A percentile compares a stretch with the other conserved stretches of the same genome.
These are phyloP conservation scores for Resseliella maxima DNA, from an alignment of 2,888 invertebrate genomes.

Conservation along the genomic window DNA sequence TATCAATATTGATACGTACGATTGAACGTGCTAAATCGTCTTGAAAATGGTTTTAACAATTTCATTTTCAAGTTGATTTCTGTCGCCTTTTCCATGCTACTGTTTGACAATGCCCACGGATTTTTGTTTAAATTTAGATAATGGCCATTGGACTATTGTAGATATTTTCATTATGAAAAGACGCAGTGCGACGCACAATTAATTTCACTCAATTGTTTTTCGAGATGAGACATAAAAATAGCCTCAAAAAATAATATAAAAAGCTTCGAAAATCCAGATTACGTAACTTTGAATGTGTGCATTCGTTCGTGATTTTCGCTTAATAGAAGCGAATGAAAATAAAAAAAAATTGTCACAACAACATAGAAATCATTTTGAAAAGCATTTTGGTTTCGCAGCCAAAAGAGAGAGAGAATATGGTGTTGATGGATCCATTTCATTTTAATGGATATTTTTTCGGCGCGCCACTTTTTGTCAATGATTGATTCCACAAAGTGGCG, in stretches of 20 bases:
- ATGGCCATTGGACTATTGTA: background rate
- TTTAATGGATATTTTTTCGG: slow-evolving; percentile 27
- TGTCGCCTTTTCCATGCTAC: background rate
- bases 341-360: background rate
- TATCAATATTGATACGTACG: slow-evolving; percentile 23
- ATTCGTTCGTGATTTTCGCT: background rate
- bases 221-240: background rate
- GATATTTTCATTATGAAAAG: background rate
- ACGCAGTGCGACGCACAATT: slow-evolving; percentile 40
- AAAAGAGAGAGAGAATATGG: too few species aligned
- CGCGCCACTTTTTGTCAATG: background rate
- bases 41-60: slow-evolving; percentile 49
- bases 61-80: slow-evolving; percentile 21
- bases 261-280: background rate
- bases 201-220: slow-evolving; percentile 9
- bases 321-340: too few species aligned
- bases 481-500: slow-evolving; percentile 53
- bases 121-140: background rate
- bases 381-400: background rate
- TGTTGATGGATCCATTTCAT: slow-evolving; percentile 29
- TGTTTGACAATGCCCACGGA: background rate
- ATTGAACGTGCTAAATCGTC: slow-evolving; percentile 54
- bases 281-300: background rate
- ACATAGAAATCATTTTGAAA: background rate
- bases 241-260: background rate